Base-by-base conservation (phyloP, 2,888 invertebrate genomes). In the Acleris holmiana region DNA sequence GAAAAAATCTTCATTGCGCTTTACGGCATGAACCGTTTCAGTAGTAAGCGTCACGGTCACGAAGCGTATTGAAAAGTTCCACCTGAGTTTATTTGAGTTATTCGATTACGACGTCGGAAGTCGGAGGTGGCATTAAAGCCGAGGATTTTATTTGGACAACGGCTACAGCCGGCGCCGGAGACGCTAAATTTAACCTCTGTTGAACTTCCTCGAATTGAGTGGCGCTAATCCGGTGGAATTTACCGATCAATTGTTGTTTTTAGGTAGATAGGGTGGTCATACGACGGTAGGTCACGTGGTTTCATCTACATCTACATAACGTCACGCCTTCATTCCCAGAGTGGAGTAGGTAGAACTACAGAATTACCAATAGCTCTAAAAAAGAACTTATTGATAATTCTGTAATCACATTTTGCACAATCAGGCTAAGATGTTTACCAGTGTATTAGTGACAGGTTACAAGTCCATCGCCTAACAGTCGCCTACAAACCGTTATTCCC, bases 71-170 rank as follows among this genome's bases (percentile, higher is more conserved):
- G 85, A 87, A 85, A 85, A 86, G 85, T 86, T 87, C 82, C 88
- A 88, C 86, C 89, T 87, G 86, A 88, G 84, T 82, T 84, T 86
- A 85, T 85, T 86, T 86, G 86, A 89, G 84, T 85, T 86, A 86
- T 88, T 83, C 83, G 83, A 88, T 85, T 86, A 80, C 78, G 73
- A 67, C 71, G 69, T 78, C 80, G 84, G 83, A 84, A 83, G 79
- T 83, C 75, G 73, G 70, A 73, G 71, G 69, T 74, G 69, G 76
- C 74, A 79, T 79, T 82, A 75, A 79, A 78, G 70, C 70, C 60
- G 59, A 67, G 69, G 74, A 76, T 76, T 76, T 67, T 73, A 71
- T 83, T 79, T 76, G 72, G 69, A 71, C 69, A 74, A 67, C 69
- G 56, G 49, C 44, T 49, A 35, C 67, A 70, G 61, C 66, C 68